phyloP scores from a whole-genome alignment of 2,113 vertebrate genomes.

The Clarias batrachus region DNA sequence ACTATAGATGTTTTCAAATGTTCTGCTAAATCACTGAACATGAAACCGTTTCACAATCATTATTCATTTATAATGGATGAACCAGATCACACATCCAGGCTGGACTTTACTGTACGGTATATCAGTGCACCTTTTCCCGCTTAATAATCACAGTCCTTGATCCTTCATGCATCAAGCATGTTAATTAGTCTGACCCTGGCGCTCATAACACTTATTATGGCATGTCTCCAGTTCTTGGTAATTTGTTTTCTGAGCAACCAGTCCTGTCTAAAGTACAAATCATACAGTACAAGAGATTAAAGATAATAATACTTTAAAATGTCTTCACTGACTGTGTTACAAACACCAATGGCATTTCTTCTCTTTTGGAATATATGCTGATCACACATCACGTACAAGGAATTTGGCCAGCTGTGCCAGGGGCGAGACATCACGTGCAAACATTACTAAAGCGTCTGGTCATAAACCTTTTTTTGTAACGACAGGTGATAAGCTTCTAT shows the following conservation, averaged over 20 bases:
- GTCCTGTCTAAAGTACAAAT: neutral
- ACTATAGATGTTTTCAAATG: neutral
- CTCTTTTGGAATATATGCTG: neutral
- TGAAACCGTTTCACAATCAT: neutral
- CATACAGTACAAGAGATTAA: neutral
- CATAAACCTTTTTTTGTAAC: neutral
- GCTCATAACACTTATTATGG: neutral
- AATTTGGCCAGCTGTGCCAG: neutral
- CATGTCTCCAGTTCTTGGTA: neutral
- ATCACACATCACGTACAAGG: neutral
- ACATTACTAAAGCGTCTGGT: neutral
- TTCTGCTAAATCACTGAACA: neutral
- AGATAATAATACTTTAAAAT: neutral
- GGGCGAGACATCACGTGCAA: neutral
- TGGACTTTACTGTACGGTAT: neutral
- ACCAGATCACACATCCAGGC: neutral
- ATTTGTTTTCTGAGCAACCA: neutral
- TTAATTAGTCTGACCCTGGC: constrained; percentile 16
- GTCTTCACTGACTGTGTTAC: neutral
- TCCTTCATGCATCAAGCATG: neutral
- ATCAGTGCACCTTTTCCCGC: neutral
- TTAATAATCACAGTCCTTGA: neutral
- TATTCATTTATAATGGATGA: neutral
- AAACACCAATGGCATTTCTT: too few species aligned
- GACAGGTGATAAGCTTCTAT: neutral